Evolutionary conservation across 2,888 invertebrate species (phyloP).

Genomic region (Bellardia pandia): DNA sequence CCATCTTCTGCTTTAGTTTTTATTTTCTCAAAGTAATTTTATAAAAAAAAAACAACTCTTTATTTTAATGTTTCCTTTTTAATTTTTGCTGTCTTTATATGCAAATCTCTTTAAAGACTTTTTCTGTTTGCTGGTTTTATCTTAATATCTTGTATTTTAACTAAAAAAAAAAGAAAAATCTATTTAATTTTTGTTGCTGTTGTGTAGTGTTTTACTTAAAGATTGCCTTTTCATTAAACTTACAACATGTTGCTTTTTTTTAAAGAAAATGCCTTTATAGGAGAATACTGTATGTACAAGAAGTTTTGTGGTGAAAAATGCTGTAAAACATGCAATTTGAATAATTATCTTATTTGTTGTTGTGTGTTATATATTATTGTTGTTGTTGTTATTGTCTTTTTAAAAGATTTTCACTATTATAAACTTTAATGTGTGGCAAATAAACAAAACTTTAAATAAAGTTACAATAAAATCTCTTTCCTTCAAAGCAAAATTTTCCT

Average conservation of each 20-base stretch:
- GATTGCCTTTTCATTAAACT: constrained; percentile 68
- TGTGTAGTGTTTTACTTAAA: constrained; percentile 38
- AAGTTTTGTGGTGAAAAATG: constrained; percentile 75
- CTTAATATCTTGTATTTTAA: constrained; percentile 70
- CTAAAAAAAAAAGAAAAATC: constrained; percentile 37
- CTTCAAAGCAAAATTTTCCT: too few relatives aligned
- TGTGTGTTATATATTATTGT: constrained; percentile 21
- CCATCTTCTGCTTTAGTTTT: constrained; percentile 43
- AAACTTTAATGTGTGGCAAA: constrained; percentile 60
- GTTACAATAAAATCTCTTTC: neutral
- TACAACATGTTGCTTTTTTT: constrained; percentile 57
- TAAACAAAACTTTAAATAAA: constrained; percentile 47
- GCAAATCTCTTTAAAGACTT: constrained; percentile 49
- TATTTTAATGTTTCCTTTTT: constrained; percentile 68
- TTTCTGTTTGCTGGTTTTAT: constrained; percentile 60
- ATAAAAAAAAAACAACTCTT: constrained; percentile 24
- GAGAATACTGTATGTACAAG: constrained; percentile 63
- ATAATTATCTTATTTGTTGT: constrained; percentile 78
- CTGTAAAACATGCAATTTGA: constrained; percentile 83
- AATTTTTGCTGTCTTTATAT: constrained; percentile 61
- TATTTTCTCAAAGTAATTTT: constrained; percentile 15
- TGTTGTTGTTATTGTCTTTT: constrained; percentile 30
- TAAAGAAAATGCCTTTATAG: constrained; percentile 24
- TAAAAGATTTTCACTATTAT: constrained; percentile 59
- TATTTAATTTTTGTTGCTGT: constrained; percentile 56